A percentile compares a stretch with the other conserved stretches of the same genome.
These are phyloP conservation scores for Tringa solitaria DNA, from an alignment of 2,113 vertebrate genomes.

Conservation along the genomic window DNA sequence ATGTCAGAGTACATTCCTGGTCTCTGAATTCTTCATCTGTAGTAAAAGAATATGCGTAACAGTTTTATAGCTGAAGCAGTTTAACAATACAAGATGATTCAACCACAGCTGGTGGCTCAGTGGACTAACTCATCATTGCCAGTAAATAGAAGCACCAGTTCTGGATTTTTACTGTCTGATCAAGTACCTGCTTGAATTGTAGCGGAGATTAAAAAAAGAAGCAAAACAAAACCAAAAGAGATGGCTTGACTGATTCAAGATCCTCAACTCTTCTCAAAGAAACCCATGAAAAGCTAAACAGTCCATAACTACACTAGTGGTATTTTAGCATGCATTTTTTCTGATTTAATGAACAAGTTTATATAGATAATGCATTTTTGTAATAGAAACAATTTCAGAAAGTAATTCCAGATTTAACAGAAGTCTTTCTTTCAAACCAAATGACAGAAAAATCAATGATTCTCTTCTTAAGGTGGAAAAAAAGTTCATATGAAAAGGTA, in stretches of 20 bases:
- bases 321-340: not conserved
- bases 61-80: not conserved
- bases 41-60: not conserved
- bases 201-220: not conserved
- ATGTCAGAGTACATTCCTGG: not conserved
- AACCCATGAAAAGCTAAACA: not conserved
- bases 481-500: not conserved
- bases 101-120: not conserved
- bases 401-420: not conserved
- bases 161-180: not conserved
- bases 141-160: not conserved
- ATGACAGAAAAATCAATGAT: not conserved
- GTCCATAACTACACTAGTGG: not conserved
- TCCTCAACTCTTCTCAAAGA: not conserved
- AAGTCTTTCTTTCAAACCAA: not conserved
- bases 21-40: not conserved
- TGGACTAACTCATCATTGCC: not conserved
- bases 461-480: not conserved
- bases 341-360: not conserved
- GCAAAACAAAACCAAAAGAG: not conserved
- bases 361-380: not conserved
- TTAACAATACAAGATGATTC: not conserved
- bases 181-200: not conserved
- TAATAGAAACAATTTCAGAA: not conserved
- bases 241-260: not conserved